A percentile compares a stretch with the other conserved stretches of the same genome.
These are phyloP conservation scores for Choloepus hoffmanni DNA, from an alignment of 2,113 vertebrate species.

Conservation along the genomic window DNA sequence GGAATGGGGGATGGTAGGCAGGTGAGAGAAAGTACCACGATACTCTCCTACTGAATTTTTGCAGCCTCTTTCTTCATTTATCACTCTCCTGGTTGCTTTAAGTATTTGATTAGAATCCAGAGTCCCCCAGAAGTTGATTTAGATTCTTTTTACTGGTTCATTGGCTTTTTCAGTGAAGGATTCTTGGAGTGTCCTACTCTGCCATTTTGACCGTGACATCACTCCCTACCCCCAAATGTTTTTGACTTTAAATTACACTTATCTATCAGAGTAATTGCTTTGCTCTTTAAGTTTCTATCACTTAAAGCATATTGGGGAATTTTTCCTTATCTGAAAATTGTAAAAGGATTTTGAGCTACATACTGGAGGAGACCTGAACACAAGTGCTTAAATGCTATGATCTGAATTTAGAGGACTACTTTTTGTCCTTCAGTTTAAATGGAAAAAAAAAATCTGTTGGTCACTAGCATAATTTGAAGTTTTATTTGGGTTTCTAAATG, in stretches of 20 bases:
- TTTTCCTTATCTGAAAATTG: neutral
- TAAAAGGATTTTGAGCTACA: neutral
- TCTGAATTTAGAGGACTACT: neutral
- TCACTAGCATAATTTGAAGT: neutral
- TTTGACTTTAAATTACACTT: neutral
- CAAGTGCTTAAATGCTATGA: neutral
- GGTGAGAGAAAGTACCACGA: too few species aligned
- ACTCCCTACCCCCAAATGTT: neutral
- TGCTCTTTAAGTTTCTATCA: constrained; percentile 25
- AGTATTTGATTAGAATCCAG: too few species aligned
- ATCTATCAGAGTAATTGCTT: neutral
- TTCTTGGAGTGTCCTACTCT: too few species aligned
- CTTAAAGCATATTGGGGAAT: neutral
- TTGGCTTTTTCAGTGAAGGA: too few species aligned
- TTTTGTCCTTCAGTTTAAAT: neutral
- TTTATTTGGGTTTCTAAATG: neutral
- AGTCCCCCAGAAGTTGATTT: too few species aligned
- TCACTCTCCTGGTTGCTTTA: too few species aligned
- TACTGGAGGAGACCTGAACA: neutral
- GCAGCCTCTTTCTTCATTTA: too few species aligned
- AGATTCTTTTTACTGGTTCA: too few species aligned
- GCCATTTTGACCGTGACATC: too few species aligned
- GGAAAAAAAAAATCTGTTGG: neutral
- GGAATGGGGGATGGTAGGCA: too few species aligned
- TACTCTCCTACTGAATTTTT: too few species aligned